A percentile compares a stretch with the other conserved stretches of the same genome.
These are phyloP conservation scores for Scaptomyza hsui DNA, from an alignment of 1,140 invertebrate genomes.

Conservation along the genomic window DNA sequence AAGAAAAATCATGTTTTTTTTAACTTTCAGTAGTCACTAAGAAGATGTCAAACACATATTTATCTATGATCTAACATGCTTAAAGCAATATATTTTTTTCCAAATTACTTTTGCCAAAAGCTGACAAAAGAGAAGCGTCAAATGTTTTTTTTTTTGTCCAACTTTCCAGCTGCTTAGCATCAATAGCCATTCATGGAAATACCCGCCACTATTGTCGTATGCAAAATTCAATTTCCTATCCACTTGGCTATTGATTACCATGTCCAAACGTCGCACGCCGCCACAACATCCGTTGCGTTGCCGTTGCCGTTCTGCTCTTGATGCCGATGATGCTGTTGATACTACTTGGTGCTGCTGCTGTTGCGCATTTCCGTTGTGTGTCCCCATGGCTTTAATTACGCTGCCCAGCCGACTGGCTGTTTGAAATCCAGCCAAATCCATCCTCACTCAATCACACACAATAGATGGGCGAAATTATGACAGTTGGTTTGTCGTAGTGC, in stretches of 20 bases:
- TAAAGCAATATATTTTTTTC: neutral
- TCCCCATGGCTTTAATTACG: conserved; percentile 71
- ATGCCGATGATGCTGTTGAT: conserved; percentile 1
- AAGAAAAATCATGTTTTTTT: no score
- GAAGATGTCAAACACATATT: no score
- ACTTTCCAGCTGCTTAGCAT: conserved; percentile 8
- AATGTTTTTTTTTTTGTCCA: no score
- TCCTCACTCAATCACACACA: conserved; percentile 43
- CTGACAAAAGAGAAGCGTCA: neutral
- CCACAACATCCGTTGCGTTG: conserved; percentile 53
- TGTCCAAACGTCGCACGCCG: conserved; percentile 43
- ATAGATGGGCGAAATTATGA: conserved; percentile 62
- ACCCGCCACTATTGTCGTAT: conserved; percentile 31
- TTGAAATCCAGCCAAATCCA: conserved; percentile 57
- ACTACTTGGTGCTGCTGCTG: conserved; percentile 29
- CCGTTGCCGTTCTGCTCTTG: neutral
- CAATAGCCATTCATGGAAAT: neutral
- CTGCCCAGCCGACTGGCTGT: neutral
- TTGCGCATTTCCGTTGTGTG: conserved; percentile 68
- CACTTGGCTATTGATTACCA: conserved; percentile 70
- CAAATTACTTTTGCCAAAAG: neutral
- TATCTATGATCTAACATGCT: no score
- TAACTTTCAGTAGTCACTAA: no score
- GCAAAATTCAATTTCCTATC: conserved; percentile 75
- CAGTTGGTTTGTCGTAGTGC: conserved; percentile 48